phyloP scores from a whole-genome alignment of 2,797 vertebrate species.

The Eulemur albifrons region DNA sequence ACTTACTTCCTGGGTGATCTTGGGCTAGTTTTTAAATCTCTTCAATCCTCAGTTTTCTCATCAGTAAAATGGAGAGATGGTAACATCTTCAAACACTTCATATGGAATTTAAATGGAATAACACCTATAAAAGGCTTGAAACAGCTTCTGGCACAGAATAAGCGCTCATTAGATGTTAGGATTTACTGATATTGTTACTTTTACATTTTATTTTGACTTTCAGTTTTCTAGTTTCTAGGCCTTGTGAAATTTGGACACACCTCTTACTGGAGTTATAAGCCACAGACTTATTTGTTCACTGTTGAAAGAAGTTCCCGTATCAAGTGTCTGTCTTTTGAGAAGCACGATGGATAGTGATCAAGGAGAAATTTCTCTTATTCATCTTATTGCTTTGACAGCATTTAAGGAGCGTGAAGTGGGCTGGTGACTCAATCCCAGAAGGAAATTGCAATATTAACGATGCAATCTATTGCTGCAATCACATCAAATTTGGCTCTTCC shows the following conservation, averaged over 20 bases:
- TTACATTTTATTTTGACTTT: not conserved
- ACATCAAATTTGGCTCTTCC: not conserved
- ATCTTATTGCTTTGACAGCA: not conserved
- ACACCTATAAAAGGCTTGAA: not conserved
- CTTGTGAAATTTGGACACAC: not conserved
- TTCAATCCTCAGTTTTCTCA: not conserved
- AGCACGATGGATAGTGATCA: not conserved
- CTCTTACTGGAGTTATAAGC: not conserved
- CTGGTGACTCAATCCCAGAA: conserved; percentile 5
- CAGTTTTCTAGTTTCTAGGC: not conserved
- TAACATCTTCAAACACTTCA: not conserved
- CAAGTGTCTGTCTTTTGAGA: not conserved
- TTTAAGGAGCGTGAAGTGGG: not conserved
- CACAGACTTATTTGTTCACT: not conserved
- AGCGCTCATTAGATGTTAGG: not conserved
- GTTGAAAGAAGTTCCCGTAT: not conserved
- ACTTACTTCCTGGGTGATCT: not conserved
- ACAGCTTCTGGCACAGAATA: not conserved
- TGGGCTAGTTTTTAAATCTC: not conserved
- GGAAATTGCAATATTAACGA: not conserved
- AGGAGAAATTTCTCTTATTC: not conserved
- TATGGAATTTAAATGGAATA: not conserved
- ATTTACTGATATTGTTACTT: not conserved
- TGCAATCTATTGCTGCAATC: not conserved
- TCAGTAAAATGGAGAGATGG: not conserved